Conservation (phyloP, 2,888 invertebrate species). For the Microchrysa polita region DNA sequence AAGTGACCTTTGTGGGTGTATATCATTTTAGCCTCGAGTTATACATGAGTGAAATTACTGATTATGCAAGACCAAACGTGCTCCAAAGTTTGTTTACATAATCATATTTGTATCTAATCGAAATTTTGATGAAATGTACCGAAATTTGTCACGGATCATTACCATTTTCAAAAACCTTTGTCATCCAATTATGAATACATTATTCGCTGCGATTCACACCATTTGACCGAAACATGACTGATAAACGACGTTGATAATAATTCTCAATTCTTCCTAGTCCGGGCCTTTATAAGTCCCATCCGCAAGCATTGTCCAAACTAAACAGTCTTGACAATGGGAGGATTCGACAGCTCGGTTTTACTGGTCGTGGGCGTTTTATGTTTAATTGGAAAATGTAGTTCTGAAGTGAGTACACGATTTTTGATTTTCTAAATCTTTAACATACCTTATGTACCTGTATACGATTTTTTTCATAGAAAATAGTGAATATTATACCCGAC, state of each 20-base stretch:
- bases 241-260: constrained; percentile 23
- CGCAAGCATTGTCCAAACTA: constrained; percentile 5
- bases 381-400: neutral
- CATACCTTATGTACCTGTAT: constrained; percentile 9
- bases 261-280: constrained; percentile 4
- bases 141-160: constrained; percentile 23
- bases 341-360: neutral
- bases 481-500: constrained; percentile 59
- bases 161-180: neutral
- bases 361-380: neutral
- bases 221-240: constrained; percentile 36
- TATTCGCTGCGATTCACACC: constrained; percentile 16
- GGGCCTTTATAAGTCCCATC: constrained; percentile 29
- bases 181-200: constrained; percentile 23
- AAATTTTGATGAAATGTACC: neutral
- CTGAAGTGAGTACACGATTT: constrained; percentile 4
- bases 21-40: too few species aligned
- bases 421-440: neutral
- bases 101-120: neutral
- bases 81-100: constrained; percentile 1
- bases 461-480: constrained; percentile 56
- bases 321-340: neutral
- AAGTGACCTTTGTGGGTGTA: too few species aligned
- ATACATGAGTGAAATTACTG: neutral
- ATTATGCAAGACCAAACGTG: too few species aligned